These are phyloP conservation scores for Synergus japonicus DNA, from an alignment of 2,888 invertebrate species.

Conservation along the genomic window DNA sequence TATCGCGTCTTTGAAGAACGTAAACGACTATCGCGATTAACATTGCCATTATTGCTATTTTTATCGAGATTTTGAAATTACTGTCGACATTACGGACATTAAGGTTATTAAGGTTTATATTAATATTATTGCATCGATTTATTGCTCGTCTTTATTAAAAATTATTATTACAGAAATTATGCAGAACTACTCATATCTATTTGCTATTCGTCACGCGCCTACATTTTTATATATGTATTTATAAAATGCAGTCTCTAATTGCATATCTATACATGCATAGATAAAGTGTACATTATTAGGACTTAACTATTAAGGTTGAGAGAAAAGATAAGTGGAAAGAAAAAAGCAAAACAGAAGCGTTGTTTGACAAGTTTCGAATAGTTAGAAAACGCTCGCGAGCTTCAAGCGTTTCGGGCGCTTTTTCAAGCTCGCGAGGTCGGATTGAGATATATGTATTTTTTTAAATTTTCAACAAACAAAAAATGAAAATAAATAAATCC, in stretches of 20 bases:
- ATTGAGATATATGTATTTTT: constrained; percentile 77
- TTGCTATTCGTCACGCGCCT: constrained; percentile 61
- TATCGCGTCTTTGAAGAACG: constrained; percentile 36
- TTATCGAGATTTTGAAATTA: constrained; percentile 49
- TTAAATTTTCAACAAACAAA: constrained; percentile 75
- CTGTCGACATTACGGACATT: constrained; percentile 51
- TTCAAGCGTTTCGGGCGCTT: constrained; percentile 37
- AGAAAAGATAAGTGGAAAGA: constrained; percentile 45
- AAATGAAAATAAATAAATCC: constrained; percentile 57
- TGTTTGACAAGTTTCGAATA: constrained; percentile 64
- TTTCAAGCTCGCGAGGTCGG: constrained; percentile 61
- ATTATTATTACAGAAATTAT: constrained; percentile 19
- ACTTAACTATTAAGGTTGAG: constrained; percentile 50
- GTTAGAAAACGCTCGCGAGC: constrained; percentile 63
- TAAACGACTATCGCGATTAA: constrained; percentile 45
- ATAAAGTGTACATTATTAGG: constrained; percentile 45
- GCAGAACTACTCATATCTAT: constrained; percentile 65
- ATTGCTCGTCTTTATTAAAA: constrained; percentile 48
- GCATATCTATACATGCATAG: constrained; percentile 43
- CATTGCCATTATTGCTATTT: constrained; percentile 52
- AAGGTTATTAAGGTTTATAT: constrained; percentile 52
- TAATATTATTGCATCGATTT: constrained; percentile 51
- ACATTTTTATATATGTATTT: constrained; percentile 50
- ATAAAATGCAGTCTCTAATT: constrained; percentile 42
- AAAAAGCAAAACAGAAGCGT: constrained; percentile 55